Percentiles rank a stretch among this genome's conserved stretches.
Evolutionary conservation across 2,113 vertebrate species (phyloP).

Genomic region (Callopanchax toddi): DNA sequence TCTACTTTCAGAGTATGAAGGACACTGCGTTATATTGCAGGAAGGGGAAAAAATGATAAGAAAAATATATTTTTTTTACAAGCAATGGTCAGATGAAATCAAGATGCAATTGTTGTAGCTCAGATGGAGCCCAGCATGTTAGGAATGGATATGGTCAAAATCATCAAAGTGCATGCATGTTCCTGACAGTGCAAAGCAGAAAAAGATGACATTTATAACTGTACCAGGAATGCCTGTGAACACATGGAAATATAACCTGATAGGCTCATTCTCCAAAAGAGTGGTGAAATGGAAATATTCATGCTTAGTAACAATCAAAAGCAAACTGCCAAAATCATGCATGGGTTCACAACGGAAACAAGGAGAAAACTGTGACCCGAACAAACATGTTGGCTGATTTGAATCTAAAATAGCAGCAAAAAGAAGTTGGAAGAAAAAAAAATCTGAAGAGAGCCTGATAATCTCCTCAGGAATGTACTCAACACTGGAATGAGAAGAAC

Average conservation of each 20-base stretch:
- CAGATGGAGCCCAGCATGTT: not conserved
- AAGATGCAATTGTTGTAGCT: conserved; percentile 4
- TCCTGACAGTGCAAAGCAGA: not conserved
- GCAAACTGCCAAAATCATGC: not conserved
- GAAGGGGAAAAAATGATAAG: not conserved
- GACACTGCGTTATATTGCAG: not conserved
- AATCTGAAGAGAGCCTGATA: not conserved
- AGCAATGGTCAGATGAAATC: not conserved
- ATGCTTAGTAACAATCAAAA: not conserved
- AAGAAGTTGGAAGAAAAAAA: not conserved
- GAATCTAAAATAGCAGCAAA: not conserved
- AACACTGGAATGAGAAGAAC: no score
- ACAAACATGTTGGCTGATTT: not conserved
- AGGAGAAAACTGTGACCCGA: not conserved
- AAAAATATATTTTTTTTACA: not conserved
- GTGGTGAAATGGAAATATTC: not conserved
- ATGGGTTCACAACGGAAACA: not conserved
- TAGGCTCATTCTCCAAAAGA: not conserved
- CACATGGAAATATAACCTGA: not conserved
- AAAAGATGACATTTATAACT: not conserved
- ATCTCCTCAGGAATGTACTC: not conserved
- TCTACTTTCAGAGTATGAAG: not conserved
- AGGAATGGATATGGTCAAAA: not conserved
- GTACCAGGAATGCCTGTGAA: not conserved
- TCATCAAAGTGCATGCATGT: not conserved